Evolutionary conservation across 2,113 vertebrate species (phyloP).

Genomic region (Puntigrus tetrazona): DNA sequence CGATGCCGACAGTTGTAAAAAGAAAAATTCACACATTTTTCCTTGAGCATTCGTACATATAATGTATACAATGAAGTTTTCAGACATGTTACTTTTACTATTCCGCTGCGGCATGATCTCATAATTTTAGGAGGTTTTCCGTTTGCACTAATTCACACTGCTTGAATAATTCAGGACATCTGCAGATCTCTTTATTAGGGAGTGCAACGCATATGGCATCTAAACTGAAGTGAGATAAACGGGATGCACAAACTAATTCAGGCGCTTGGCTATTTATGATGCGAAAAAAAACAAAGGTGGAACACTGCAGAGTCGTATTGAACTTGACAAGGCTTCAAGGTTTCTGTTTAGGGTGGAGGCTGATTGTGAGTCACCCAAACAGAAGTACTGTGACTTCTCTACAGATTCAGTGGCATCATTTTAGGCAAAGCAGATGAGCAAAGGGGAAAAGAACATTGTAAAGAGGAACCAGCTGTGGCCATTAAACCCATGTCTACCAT

Average conservation of each 20-base stretch:
- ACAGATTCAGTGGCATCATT: not conserved
- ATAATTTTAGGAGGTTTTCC: not conserved
- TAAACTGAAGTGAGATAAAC: not conserved
- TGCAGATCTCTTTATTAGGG: not conserved
- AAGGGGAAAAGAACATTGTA: not conserved
- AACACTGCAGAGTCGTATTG: no score
- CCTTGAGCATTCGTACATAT: not conserved
- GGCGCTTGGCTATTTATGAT: not conserved
- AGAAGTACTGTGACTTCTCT: not conserved
- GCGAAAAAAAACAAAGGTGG: no score
- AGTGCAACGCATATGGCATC: not conserved
- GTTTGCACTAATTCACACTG: not conserved
- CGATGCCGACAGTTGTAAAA: not conserved
- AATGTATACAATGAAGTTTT: not conserved
- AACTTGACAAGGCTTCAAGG: no score
- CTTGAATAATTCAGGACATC: conserved; percentile 2
- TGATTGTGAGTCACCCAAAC: not conserved
- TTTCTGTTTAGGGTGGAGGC: not conserved
- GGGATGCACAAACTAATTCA: not conserved
- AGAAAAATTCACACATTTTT: not conserved
- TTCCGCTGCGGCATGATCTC: not conserved
- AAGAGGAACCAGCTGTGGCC: not conserved
- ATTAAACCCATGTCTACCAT: not conserved
- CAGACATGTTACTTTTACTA: not conserved
- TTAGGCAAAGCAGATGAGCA: not conserved